Evolutionary conservation across 2,888 invertebrate genomes (phyloP).

Genomic region (Tetragonula carbonaria): DNA sequence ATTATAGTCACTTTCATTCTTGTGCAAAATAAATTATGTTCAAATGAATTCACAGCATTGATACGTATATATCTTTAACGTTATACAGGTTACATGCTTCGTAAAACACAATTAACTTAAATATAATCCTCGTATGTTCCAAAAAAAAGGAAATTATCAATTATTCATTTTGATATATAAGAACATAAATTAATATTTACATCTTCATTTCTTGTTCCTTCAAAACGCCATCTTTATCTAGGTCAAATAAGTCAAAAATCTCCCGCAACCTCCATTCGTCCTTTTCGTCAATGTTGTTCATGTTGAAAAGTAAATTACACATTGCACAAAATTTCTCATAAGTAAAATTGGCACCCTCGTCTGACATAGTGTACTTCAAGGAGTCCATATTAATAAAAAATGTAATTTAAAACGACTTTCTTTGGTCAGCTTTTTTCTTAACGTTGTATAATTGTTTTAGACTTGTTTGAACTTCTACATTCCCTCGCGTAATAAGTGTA

Average conservation of each 20-base stretch:
- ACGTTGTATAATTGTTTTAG: background rate
- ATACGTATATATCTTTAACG: background rate
- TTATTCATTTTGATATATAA: background rate
- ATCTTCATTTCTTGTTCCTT: constrained; percentile 90
- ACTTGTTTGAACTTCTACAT: too few species aligned
- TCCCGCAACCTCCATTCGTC: constrained; percentile 88
- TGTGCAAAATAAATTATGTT: background rate
- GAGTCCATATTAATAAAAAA: constrained; percentile 14
- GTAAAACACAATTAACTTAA: too few species aligned
- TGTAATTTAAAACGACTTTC: background rate
- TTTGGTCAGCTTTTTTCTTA: background rate
- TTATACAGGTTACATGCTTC: background rate
- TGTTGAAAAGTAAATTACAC: constrained; percentile 71
- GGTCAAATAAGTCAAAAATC: constrained; percentile 92
- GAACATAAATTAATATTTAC: constrained; percentile 55
- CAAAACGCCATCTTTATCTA: constrained; percentile 89
- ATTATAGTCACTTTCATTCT: background rate
- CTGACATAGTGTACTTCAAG: background rate
- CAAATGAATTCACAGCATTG: background rate
- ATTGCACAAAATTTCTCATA: constrained; percentile 72
- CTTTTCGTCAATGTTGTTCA: constrained; percentile 62
- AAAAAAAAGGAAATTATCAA: background rate
- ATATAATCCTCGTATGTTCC: background rate
- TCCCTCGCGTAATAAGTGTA: background rate
- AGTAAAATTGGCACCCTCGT: constrained; percentile 49